phyloP scores from a whole-genome alignment of 2,113 vertebrate species.

The Tricholaema leucomelas region DNA sequence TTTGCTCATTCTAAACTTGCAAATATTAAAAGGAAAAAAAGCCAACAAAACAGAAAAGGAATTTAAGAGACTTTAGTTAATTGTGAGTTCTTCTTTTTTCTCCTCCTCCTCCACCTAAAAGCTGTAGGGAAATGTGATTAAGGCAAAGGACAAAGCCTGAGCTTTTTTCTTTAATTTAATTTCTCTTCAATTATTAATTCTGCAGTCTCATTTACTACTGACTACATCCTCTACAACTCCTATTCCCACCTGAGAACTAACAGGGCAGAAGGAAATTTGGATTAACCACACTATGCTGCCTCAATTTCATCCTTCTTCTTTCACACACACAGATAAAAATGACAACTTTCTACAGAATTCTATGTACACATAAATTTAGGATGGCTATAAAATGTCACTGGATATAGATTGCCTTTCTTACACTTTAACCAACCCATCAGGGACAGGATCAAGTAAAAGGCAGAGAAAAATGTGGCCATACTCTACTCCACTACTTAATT shows the following conservation, averaged over 20 bases:
- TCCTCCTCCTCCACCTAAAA: not conserved
- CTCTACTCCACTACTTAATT: not conserved
- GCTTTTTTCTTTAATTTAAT: conserved; percentile 3
- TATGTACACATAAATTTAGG: not conserved
- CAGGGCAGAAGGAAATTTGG: not conserved
- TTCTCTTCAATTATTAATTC: conserved; percentile 5
- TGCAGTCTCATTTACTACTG: conserved; percentile 1
- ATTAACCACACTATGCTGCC: not conserved
- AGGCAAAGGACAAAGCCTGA: not conserved
- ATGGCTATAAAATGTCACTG: not conserved
- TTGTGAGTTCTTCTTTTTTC: not conserved
- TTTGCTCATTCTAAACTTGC: not conserved
- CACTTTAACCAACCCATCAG: not conserved
- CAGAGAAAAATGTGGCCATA: not conserved
- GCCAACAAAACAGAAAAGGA: not conserved
- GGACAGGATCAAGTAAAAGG: not conserved
- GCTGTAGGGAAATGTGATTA: not conserved
- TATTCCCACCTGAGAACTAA: conserved; percentile 1
- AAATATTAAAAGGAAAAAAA: not conserved
- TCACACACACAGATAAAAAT: not conserved
- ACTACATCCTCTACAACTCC: not conserved
- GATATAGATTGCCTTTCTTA: not conserved
- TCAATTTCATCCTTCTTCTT: not conserved
- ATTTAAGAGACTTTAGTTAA: not conserved
- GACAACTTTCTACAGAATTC: not conserved